Percentiles rank a stretch among this genome's conserved stretches.
Conservation (phyloP, 2,888 invertebrate genomes). For the Galeruca laticollis region DNA sequence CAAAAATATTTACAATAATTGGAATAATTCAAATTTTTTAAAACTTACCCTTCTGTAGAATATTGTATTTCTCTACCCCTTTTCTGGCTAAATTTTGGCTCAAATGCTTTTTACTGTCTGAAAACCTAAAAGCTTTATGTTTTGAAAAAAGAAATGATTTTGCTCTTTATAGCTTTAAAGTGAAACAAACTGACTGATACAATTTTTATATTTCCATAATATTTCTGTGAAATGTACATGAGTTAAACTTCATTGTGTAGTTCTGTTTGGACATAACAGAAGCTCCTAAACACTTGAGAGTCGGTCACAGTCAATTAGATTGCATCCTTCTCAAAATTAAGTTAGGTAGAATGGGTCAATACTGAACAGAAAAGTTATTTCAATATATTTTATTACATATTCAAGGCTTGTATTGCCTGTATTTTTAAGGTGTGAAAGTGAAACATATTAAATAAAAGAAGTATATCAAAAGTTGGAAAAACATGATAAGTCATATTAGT, state of each 20-base stretch:
- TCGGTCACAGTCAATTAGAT: no score
- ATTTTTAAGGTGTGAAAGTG: no score
- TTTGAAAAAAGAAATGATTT: not conserved
- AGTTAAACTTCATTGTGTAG: not conserved
- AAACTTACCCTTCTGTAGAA: slow-evolving; percentile 3
- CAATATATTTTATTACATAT: no score
- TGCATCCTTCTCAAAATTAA: no score
- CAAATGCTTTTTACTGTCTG: slow-evolving; percentile 1
- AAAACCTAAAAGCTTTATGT: slow-evolving; percentile 9
- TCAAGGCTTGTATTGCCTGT: no score
- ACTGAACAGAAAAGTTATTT: no score
- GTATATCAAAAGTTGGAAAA: no score
- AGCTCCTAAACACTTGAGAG: no score
- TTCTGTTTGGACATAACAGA: no score
- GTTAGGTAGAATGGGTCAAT: no score
- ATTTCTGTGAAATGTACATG: not conserved
- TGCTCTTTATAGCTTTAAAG: not conserved
- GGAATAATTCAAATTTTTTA: not conserved
- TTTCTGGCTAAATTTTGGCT: slow-evolving; percentile 11
- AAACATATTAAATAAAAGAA: no score
- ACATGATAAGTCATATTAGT: no score
- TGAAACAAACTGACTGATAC: not conserved
- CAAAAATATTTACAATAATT: slow-evolving; percentile 2
- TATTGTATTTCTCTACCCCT: slow-evolving; percentile 7
- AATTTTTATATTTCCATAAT: not conserved